Percentiles rank a stretch among this genome's conserved stretches.
phyloP scores from a whole-genome alignment of 2,797 vertebrate species.

The Capromys pilorides region DNA sequence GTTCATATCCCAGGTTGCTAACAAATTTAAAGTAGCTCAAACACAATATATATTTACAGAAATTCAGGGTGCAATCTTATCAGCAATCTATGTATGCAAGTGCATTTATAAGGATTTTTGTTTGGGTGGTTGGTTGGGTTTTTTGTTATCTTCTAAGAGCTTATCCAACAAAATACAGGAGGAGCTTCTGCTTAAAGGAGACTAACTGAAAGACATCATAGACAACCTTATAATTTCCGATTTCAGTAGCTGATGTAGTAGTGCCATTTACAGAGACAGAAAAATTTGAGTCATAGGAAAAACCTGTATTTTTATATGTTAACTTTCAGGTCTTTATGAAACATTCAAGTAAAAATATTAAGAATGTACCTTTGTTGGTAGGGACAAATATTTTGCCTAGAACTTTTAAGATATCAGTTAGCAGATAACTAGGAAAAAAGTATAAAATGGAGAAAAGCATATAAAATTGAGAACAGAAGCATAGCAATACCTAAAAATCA shows the following conservation, averaged over 20 bases:
- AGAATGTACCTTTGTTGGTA: neutral
- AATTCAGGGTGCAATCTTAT: neutral
- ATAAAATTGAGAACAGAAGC: neutral
- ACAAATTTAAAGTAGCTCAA: neutral
- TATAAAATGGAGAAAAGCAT: neutral
- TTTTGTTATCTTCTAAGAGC: neutral
- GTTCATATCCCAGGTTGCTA: neutral
- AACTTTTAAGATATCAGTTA: conserved; percentile 40
- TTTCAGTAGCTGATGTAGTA: neutral
- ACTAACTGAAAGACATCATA: neutral
- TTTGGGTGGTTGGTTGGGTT: neutral
- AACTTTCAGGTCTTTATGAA: neutral
- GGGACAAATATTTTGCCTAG: neutral
- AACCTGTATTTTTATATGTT: neutral
- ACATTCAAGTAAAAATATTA: neutral
- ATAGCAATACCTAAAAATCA: neutral
- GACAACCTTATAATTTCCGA: neutral
- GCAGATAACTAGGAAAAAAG: neutral
- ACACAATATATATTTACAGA: conserved; percentile 10
- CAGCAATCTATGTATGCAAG: neutral
- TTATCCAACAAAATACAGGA: neutral
- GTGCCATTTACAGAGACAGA: neutral
- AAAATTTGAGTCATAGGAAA: neutral
- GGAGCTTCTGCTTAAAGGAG: neutral
- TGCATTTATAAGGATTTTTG: neutral